These are phyloP conservation scores for Littorina saxatilis DNA, from an alignment of 1,140 invertebrate genomes.

Conservation along the genomic window DNA sequence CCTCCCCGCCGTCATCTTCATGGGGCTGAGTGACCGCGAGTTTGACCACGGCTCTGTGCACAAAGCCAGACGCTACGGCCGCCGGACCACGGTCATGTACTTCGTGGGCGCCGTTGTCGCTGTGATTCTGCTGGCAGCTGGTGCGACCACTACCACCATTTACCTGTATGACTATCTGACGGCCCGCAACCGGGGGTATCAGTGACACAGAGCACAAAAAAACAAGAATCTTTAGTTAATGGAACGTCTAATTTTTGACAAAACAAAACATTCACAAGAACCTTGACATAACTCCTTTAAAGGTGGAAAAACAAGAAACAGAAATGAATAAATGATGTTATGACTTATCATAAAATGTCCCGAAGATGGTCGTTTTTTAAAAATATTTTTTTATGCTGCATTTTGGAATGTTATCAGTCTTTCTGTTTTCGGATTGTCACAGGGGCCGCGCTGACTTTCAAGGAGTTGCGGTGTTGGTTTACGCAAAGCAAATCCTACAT, in stretches of 20 bases:
- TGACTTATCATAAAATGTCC: too few species aligned
- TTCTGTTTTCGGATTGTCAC: too few species aligned
- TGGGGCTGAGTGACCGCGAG: slow-evolving; percentile 46
- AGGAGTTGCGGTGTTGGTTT: too few species aligned
- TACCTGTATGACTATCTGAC: slow-evolving; percentile 34
- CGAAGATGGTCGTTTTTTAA: too few species aligned
- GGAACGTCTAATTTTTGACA: too few species aligned
- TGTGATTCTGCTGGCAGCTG: slow-evolving; percentile 31
- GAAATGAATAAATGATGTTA: not conserved
- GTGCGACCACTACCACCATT: slow-evolving; percentile 33
- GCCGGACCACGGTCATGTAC: slow-evolving; percentile 44
- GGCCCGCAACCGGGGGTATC: not conserved
- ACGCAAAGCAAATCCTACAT: too few species aligned
- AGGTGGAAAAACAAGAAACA: not conserved
- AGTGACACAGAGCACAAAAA: not conserved
- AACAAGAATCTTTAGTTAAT: too few species aligned
- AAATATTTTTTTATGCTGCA: too few species aligned
- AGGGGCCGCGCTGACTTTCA: too few species aligned
- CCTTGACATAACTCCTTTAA: not conserved
- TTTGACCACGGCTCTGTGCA: slow-evolving; percentile 47
- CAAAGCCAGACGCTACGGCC: slow-evolving; percentile 40
- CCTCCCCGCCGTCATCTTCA: slow-evolving; percentile 48
- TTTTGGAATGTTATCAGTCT: too few species aligned
- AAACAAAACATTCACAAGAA: not conserved
- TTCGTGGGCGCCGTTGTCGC: slow-evolving; percentile 37